A percentile compares a stretch with the other conserved stretches of the same genome.
These are phyloP conservation scores for Chrysolina haemoptera DNA, from an alignment of 2,888 invertebrate genomes.

Conservation along the genomic window DNA sequence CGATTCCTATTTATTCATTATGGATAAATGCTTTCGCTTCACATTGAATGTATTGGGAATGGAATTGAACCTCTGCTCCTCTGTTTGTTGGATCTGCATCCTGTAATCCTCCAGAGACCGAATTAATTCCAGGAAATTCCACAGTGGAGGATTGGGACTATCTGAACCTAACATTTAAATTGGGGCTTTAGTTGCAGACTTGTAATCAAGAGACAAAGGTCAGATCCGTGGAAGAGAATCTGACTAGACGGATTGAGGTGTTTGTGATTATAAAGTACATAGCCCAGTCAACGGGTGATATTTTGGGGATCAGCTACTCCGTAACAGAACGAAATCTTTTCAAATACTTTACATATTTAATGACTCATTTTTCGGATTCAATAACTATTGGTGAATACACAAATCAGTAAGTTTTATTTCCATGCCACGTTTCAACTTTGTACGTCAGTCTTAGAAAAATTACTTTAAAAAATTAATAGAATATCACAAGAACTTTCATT, in stretches of 20 bases:
- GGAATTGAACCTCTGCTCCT: slow-evolving; percentile 42
- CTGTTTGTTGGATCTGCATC: slow-evolving; percentile 50
- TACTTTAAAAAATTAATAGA: no score
- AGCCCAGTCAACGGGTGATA: no score
- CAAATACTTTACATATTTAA: no score
- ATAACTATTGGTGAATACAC: no score
- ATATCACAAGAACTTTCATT: no score
- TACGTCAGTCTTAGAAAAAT: no score
- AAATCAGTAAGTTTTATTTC: no score
- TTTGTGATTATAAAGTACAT: neutral
- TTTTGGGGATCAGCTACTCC: no score
- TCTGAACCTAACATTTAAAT: slow-evolving; percentile 15
- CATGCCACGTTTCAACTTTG: no score
- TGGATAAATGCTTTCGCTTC: neutral
- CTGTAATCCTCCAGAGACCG: slow-evolving; percentile 46
- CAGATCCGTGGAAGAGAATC: neutral
- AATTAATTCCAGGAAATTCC: slow-evolving; percentile 48
- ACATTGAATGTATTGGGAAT: slow-evolving; percentile 33
- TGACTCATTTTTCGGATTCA: no score
- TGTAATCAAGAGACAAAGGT: slow-evolving; percentile 18
- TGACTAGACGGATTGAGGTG: neutral
- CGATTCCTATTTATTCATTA: neutral
- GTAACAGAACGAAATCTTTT: no score
- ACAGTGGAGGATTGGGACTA: slow-evolving; percentile 23
- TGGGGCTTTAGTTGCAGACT: slow-evolving; percentile 14